These are phyloP conservation scores for Neostethus bicornis DNA, from an alignment of 2,797 vertebrate species.

Conservation along the genomic window DNA sequence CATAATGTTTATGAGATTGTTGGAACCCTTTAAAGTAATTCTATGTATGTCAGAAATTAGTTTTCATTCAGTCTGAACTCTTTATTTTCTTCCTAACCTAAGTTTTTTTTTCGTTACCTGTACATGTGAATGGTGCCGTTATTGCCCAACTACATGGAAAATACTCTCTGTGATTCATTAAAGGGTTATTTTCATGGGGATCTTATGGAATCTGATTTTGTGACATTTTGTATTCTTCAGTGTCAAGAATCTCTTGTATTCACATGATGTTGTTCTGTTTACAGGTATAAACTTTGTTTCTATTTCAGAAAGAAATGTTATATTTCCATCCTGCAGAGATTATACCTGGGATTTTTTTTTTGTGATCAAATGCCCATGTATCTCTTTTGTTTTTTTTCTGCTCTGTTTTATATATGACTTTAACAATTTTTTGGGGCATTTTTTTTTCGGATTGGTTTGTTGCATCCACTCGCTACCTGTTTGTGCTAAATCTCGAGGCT, in stretches of 20 bases:
- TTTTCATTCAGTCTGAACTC: constrained; percentile 22
- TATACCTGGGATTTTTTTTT: constrained; percentile 11
- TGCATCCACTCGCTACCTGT: constrained; percentile 69
- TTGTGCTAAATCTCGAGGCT: constrained; percentile 67
- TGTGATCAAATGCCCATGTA: constrained; percentile 19
- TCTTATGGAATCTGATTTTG: constrained; percentile 13
- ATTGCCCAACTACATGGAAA: constrained; percentile 16
- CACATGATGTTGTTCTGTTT: constrained; percentile 18
- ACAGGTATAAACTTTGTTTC: background rate
- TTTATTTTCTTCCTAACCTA: background rate
- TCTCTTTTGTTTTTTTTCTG: constrained; percentile 11
- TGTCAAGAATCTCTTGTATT: constrained; percentile 9
- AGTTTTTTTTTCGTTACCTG: constrained; percentile 15
- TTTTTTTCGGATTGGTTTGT: constrained; percentile 42
- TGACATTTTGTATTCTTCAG: constrained; percentile 7
- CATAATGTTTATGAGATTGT: constrained; percentile 18
- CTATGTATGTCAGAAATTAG: constrained; percentile 13
- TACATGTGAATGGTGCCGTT: constrained; percentile 9
- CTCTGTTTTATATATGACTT: background rate
- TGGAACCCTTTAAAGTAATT: constrained; percentile 14
- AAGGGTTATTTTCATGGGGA: constrained; percentile 27
- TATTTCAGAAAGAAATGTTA: background rate
- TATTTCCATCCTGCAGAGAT: constrained; percentile 12
- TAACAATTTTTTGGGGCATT: constrained; percentile 23
- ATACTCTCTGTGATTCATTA: constrained; percentile 7